These are phyloP conservation scores for Microctonus brassicae DNA, from an alignment of 2,888 invertebrate genomes.

Conservation along the genomic window DNA sequence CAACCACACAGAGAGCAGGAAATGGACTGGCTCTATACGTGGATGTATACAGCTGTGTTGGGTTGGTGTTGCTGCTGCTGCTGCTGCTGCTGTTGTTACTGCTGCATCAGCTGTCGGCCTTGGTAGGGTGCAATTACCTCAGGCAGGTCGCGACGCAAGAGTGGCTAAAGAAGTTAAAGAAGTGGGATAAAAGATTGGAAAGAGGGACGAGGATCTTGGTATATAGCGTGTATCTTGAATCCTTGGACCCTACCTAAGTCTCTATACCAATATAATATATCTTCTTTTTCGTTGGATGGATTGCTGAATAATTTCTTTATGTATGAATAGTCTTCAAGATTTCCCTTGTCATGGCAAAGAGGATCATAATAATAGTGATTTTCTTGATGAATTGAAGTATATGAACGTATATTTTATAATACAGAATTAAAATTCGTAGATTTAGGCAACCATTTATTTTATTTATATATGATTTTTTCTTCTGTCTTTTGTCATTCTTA, in stretches of 20 bases:
- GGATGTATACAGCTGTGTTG: conserved; percentile 45
- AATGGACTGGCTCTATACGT: conserved; percentile 38
- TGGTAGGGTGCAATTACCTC: conserved; percentile 70
- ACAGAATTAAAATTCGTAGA: background rate
- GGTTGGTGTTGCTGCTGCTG: conserved; percentile 11
- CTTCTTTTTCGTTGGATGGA: background rate
- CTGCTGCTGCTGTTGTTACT: conserved; percentile 49
- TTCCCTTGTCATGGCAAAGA: conserved; percentile 7
- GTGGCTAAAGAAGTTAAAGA: conserved; percentile 31
- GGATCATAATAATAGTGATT: background rate
- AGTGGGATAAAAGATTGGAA: conserved; percentile 28
- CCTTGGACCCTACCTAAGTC: background rate
- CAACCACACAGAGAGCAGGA: conserved; percentile 38
- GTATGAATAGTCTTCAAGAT: background rate
- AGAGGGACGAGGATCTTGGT: background rate
- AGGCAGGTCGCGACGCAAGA: conserved; percentile 53
- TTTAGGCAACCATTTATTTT: conserved; percentile 3
- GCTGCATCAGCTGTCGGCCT: conserved; percentile 70
- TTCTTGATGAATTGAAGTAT: too few species aligned
- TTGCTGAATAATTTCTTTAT: background rate
- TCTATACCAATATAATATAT: conserved; percentile 17
- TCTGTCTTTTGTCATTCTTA: background rate
- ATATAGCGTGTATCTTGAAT: background rate
- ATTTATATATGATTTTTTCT: background rate
- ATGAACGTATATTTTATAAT: too few species aligned